phyloP scores from a whole-genome alignment of 2,888 invertebrate species.

The Pseudococcus jackbeardsleyi region DNA sequence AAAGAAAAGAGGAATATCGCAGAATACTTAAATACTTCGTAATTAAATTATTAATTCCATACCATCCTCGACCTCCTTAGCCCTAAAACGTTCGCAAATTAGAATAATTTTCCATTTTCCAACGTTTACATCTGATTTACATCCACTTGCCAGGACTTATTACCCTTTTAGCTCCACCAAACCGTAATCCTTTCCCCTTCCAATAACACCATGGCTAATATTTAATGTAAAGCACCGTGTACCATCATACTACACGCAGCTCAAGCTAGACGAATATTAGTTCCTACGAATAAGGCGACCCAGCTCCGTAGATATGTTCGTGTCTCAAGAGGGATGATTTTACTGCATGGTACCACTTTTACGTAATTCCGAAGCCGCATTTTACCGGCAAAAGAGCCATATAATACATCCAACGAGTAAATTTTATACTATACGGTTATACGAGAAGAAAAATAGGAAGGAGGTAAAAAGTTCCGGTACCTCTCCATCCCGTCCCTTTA shows the following conservation, averaged over 20 bases:
- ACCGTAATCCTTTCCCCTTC: too few species aligned
- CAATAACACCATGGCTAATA: too few species aligned
- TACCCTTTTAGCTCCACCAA: too few species aligned
- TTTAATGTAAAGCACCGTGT: too few species aligned
- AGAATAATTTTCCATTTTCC: too few species aligned
- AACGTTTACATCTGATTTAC: too few species aligned
- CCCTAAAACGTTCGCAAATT: too few species aligned
- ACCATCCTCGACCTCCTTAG: too few species aligned
- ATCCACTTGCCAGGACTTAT: too few species aligned
- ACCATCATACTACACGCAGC: too few species aligned
- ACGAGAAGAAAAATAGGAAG: neutral
- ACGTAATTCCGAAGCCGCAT: neutral
- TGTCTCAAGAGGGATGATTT: conserved; percentile 12
- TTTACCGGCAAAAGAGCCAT: neutral
- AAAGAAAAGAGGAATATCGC: too few species aligned
- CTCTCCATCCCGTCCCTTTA: neutral
- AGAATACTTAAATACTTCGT: neutral
- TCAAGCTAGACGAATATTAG: neutral
- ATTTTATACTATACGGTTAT: neutral
- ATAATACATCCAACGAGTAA: neutral
- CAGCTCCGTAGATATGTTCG: neutral
- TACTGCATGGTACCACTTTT: neutral
- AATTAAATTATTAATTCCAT: neutral
- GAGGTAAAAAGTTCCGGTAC: neutral
- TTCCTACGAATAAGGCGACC: neutral